phyloP scores from a whole-genome alignment of 1,140 invertebrate genomes.

The Hestina assimilis region DNA sequence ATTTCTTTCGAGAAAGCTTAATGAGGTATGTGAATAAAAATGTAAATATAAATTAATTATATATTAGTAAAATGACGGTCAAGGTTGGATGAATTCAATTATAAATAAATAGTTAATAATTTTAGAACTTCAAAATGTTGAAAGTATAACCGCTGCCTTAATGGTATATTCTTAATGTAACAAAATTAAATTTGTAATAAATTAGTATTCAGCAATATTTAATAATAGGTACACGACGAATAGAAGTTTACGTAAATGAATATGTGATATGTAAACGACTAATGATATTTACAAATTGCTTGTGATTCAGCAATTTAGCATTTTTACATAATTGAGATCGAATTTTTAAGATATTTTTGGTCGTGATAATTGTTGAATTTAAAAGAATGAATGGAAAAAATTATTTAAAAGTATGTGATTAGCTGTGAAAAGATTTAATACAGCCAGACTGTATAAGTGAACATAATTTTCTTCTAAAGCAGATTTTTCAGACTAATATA shows the following conservation, averaged over 20 bases:
- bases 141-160: conserved; percentile 32
- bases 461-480: background rate
- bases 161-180: conserved; percentile 22
- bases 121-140: background rate
- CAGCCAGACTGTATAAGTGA: background rate
- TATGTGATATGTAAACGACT: conserved; percentile 16
- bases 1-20: conserved; percentile 64
- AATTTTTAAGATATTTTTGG: background rate
- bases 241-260: conserved; percentile 8
- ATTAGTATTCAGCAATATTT: conserved; percentile 6
- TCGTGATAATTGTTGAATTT: background rate
- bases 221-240: background rate
- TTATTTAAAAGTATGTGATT: background rate
- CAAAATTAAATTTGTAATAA: conserved; percentile 4
- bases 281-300: background rate
- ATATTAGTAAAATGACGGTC: conserved; percentile 3
- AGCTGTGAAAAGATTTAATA: background rate
- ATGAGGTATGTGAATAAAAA: conserved; percentile 35
- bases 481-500: background rate
- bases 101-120: background rate
- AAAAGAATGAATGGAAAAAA: background rate
- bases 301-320: background rate
- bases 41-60: conserved; percentile 42
- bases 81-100: conserved; percentile 6
- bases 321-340: background rate